These are phyloP conservation scores for Melanargia galathea DNA, from an alignment of 2,888 invertebrate genomes.

Conservation along the genomic window DNA sequence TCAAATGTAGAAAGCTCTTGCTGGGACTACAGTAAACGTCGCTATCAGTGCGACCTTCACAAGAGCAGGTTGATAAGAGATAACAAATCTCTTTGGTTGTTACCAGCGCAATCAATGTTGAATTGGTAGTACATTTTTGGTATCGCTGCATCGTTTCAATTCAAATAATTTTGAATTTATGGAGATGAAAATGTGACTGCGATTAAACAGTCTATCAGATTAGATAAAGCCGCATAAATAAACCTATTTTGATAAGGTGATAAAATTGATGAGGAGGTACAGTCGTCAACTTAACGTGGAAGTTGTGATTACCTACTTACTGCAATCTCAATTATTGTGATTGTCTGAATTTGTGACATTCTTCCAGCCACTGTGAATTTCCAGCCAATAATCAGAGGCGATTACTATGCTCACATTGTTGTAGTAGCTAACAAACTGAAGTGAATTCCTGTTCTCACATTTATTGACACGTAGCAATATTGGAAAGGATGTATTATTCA, in stretches of 20 bases:
- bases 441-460: no score
- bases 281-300: no score
- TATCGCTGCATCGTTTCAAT: conserved; percentile 1
- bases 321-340: no score
- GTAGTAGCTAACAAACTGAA: no score
- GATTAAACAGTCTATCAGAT: not conserved
- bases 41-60: conserved; percentile 75
- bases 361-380: not conserved
- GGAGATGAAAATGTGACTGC: not conserved
- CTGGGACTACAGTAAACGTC: conserved; percentile 40
- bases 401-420: no score
- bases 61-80: conserved; percentile 80
- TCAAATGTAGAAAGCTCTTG: conserved; percentile 30
- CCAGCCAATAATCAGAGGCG: no score
- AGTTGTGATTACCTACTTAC: no score
- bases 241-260: not conserved
- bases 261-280: not conserved
- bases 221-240: no score
- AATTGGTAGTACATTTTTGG: conserved; percentile 19
- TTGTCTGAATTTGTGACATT: not conserved
- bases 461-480: conserved; percentile 7
- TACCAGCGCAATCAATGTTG: conserved; percentile 34
- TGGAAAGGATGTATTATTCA: conserved; percentile 22
- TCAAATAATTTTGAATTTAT: conserved; percentile 6
- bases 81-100: conserved; percentile 56